A percentile compares a stretch with the other conserved stretches of the same genome.
phyloP scores from a whole-genome alignment of 2,888 invertebrate genomes.

The Amiota communis region DNA sequence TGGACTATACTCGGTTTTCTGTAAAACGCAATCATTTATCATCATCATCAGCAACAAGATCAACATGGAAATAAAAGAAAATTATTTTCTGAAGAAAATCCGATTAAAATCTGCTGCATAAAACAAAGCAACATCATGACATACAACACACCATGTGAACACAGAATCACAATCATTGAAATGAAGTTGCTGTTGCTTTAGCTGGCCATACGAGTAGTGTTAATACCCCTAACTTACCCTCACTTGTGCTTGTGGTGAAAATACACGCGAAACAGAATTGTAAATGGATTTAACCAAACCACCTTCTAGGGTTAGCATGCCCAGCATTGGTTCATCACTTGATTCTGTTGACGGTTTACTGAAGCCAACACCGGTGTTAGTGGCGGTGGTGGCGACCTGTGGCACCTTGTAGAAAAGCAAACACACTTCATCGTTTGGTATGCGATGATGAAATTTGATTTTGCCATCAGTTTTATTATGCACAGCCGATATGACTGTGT shows the following conservation, averaged over 20 bases:
- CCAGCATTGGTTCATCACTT: slow-evolving; percentile 67
- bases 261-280: slow-evolving; percentile 74
- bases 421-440: slow-evolving; percentile 72
- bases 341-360: not conserved
- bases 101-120: slow-evolving; percentile 53
- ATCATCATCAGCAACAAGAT: not conserved
- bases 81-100: slow-evolving; percentile 62
- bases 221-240: slow-evolving; percentile 59
- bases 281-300: slow-evolving; percentile 74
- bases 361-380: slow-evolving; percentile 21
- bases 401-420: slow-evolving; percentile 74
- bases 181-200: not conserved
- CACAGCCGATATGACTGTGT: slow-evolving; percentile 73
- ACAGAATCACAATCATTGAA: not conserved
- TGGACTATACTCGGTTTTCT: slow-evolving; percentile 69
- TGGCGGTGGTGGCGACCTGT: slow-evolving; percentile 59
- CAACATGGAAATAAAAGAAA: slow-evolving; percentile 38
- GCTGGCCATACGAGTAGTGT: not conserved
- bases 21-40: slow-evolving; percentile 12
- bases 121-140: not conserved
- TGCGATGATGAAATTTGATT: slow-evolving; percentile 73
- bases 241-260: slow-evolving; percentile 70
- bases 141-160: not conserved
- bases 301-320: slow-evolving; percentile 73
- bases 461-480: slow-evolving; percentile 71